Percentiles rank a stretch among this genome's conserved stretches.
Evolutionary conservation across 2,888 invertebrate genomes (phyloP).

Genomic region (Orchesellides sinensis): DNA sequence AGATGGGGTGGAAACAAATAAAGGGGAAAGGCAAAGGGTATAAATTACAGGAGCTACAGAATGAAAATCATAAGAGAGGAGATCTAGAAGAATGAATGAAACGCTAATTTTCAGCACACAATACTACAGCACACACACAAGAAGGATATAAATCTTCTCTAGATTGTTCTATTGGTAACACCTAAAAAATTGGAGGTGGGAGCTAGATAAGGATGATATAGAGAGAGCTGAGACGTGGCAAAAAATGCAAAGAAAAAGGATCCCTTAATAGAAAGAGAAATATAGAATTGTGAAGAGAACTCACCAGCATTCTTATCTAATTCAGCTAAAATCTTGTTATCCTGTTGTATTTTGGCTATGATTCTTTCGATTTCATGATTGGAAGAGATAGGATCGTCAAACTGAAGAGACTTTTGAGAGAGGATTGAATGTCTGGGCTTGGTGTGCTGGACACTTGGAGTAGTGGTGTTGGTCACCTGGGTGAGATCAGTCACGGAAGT

Average conservation of each 20-base stretch:
- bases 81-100: too few relatives aligned
- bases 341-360: constrained; percentile 96
- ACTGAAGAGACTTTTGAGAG: constrained; percentile 74
- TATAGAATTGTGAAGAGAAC: constrained; percentile 59
- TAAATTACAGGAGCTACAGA: too few relatives aligned
- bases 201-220: too few relatives aligned
- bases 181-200: too few relatives aligned
- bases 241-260: constrained; percentile 16
- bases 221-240: neutral
- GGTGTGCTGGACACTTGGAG: constrained; percentile 62
- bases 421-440: constrained; percentile 69
- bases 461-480: constrained; percentile 68
- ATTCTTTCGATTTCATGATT: constrained; percentile 89
- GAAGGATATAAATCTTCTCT: too few relatives aligned
- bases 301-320: constrained; percentile 83
- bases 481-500: constrained; percentile 74
- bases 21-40: too few relatives aligned
- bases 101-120: too few relatives aligned
- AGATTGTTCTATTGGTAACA: too few relatives aligned
- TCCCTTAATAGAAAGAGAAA: constrained; percentile 45
- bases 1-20: too few relatives aligned
- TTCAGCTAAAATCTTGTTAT: constrained; percentile 87
- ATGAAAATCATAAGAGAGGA: too few relatives aligned
- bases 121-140: too few relatives aligned
- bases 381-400: constrained; percentile 74